phyloP scores from a whole-genome alignment of 1,140 invertebrate species.

The Calephelis virginiensis region DNA sequence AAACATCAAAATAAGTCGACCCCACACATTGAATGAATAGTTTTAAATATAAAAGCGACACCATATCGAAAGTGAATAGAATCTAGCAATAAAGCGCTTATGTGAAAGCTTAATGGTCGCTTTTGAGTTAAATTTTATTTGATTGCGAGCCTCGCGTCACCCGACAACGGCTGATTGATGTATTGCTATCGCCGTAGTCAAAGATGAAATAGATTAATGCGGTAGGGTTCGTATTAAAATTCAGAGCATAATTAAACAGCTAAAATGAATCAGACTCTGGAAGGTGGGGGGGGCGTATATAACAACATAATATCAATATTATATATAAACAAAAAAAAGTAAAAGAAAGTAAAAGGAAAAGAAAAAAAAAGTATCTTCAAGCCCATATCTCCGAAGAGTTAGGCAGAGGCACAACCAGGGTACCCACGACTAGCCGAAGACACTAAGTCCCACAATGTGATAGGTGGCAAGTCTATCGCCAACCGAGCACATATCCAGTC shows the following conservation, averaged over 20 bases:
- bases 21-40: conserved; percentile 17
- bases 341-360: too few species aligned
- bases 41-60: conserved; percentile 25
- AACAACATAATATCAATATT: too few species aligned
- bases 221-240: conserved; percentile 19
- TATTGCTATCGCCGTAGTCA: conserved; percentile 48
- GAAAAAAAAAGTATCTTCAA: too few species aligned
- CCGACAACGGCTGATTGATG: conserved; percentile 63
- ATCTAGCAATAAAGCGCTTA: conserved; percentile 53
- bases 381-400: too few species aligned
- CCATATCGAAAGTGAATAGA: conserved; percentile 33
- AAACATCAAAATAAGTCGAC: too few species aligned
- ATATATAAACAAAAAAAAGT: too few species aligned
- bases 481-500: too few species aligned
- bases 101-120: conserved; percentile 47
- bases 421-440: too few species aligned
- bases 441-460: too few species aligned
- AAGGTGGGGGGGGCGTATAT: conserved; percentile 1
- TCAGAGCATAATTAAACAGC: conserved; percentile 12
- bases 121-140: conserved; percentile 73
- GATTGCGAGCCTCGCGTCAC: conserved; percentile 58
- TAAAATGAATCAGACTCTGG: conserved; percentile 33
- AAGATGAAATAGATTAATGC: conserved; percentile 46
- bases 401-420: too few species aligned
- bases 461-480: too few species aligned